phyloP scores from a whole-genome alignment of 2,888 invertebrate genomes.

The Blastobasis lacticolella region DNA sequence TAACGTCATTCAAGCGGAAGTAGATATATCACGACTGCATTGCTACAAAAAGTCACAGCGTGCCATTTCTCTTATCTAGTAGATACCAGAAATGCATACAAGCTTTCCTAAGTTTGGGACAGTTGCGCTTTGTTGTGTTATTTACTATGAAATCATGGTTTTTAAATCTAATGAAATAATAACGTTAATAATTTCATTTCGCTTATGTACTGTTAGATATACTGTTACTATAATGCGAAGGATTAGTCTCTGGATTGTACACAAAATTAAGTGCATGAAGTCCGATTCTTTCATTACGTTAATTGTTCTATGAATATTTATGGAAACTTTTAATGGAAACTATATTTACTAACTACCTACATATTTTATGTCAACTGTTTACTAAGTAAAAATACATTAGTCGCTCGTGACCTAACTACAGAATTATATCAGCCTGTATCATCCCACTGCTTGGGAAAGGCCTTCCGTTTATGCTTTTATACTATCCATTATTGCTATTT shows the following conservation, averaged over 20 bases:
- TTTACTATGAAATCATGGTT: neutral
- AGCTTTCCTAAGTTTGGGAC: neutral
- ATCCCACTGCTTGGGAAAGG: neutral
- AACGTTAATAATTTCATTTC: neutral
- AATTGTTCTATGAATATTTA: conserved; percentile 42
- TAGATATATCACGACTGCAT: no score
- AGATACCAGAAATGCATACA: neutral
- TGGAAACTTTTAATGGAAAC: conserved; percentile 27
- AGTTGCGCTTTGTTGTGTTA: neutral
- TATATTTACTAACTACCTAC: conserved; percentile 16
- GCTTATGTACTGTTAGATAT: neutral
- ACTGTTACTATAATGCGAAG: neutral
- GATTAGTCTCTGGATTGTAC: conserved; percentile 12
- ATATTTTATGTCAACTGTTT: no score
- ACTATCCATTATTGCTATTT: neutral
- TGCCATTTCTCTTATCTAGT: neutral
- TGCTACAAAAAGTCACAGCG: neutral
- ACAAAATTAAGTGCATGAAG: conserved; percentile 25
- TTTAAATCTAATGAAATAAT: no score
- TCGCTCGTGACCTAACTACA: conserved; percentile 25
- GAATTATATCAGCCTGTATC: neutral
- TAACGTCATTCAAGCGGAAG: no score
- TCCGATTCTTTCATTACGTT: conserved; percentile 31
- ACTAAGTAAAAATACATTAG: no score
- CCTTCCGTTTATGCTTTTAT: neutral